Evolutionary conservation across 2,888 invertebrate genomes (phyloP).

Genomic region (Drosophila suboccidentalis): DNA sequence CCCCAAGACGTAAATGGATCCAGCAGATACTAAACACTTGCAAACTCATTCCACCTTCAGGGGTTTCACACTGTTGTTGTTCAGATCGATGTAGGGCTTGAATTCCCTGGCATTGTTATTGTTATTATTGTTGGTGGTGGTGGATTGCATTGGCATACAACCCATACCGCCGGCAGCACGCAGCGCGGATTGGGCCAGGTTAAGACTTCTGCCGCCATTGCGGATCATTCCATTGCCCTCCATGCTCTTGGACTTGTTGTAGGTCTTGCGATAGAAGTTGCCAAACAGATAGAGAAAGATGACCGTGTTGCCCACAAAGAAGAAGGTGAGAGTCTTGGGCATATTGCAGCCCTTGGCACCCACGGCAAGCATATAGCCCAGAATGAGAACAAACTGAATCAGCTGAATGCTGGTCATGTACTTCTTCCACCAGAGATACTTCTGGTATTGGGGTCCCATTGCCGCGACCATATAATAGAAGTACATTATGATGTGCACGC

Average conservation of each 20-base stretch:
- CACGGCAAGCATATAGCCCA: slow-evolving; percentile 87
- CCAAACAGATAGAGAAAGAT: slow-evolving; percentile 88
- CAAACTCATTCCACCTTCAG: slow-evolving; percentile 74
- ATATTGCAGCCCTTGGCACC: slow-evolving; percentile 87
- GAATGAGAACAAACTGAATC: slow-evolving; percentile 89
- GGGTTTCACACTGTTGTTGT: slow-evolving; percentile 82
- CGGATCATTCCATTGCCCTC: slow-evolving; percentile 51
- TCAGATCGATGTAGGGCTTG: slow-evolving; percentile 83
- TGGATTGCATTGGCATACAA: slow-evolving; percentile 74
- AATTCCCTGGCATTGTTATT: slow-evolving; percentile 68
- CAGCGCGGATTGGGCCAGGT: slow-evolving; percentile 70
- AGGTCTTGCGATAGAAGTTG: slow-evolving; percentile 88
- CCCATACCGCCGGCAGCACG: slow-evolving; percentile 83
- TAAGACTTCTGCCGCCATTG: slow-evolving; percentile 54
- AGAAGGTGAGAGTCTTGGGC: slow-evolving; percentile 87
- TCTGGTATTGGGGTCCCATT: slow-evolving; percentile 86
- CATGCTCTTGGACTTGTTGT: slow-evolving; percentile 83
- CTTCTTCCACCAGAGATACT: slow-evolving; percentile 87
- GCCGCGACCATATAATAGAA: slow-evolving; percentile 86
- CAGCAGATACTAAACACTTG: slow-evolving; percentile 3
- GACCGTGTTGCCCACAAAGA: slow-evolving; percentile 87
- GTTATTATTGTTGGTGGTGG: slow-evolving; percentile 17
- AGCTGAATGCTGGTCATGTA: slow-evolving; percentile 87
- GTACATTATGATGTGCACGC: slow-evolving; percentile 87
- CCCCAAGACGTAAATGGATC: slow-evolving; percentile 5